Evolutionary conservation across 2,888 invertebrate species (phyloP), one percentile per base, ranked within the genome.

Genomic region (Tigriopus californicus): DNA sequence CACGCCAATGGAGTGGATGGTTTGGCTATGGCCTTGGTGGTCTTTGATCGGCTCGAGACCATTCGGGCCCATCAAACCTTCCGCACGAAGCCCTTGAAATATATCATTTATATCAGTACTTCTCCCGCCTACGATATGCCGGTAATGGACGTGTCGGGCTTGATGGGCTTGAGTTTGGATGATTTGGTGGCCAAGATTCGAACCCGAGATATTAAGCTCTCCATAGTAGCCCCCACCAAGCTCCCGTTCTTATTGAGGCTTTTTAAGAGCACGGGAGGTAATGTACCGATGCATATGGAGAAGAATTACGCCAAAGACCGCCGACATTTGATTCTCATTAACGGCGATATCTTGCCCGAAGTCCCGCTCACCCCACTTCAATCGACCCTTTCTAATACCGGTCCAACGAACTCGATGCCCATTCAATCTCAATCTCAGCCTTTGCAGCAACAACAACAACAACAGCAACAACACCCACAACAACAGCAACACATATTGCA

Each of bases 301-400:
- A 85, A 92, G 70, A 91, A 91, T 70, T 94, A 89, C 69, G 88
- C 91, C 0, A 86, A 89, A 72, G 91, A 88, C 70, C 81, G 83
- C 0, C 74, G 87, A 6, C 87, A 88, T 72, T 74, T 87, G 61
- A 84, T 88, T 2, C 72, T 88, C 10, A 72, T 85, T 0, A 82
- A 80, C 69, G 84, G 84, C 11, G 33, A 25, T 10, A 24, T 25
- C 24, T 40, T 52, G 15, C 52, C 24, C 13, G 52, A 52, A 20
- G 33, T 40, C 18, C 52, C 52, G 1, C 52, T 52, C 2, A 40
- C 33, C 13, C 33, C 33, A 8, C 33, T 33, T 8, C 33, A 33
- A 33, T 5, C 33, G 3, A 33, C 4, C 8, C 8, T 33, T 8
- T 3, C 33, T 8, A 33, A 33, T 33, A 33, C 33, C 3, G 8